These are phyloP conservation scores for Thera britannica DNA, from an alignment of 2,888 invertebrate species.

Conservation along the genomic window DNA sequence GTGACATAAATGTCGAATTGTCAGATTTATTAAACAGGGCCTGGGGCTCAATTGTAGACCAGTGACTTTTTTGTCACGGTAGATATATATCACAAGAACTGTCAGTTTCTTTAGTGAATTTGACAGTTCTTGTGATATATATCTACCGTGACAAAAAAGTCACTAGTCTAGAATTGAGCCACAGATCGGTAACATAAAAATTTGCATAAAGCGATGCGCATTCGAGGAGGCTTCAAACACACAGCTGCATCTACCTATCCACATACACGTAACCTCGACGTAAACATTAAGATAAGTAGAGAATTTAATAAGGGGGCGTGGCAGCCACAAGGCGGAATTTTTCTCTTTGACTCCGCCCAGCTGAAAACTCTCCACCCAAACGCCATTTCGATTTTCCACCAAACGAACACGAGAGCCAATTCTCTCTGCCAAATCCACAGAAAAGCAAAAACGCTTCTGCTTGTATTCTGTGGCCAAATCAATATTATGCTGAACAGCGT, in stretches of 20 bases:
- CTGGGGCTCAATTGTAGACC: too few relatives aligned
- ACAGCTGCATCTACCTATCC: not conserved
- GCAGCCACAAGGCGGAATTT: slow-evolving; percentile 76
- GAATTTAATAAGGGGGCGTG: slow-evolving; percentile 71
- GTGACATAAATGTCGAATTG: too few relatives aligned
- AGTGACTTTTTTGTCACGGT: too few relatives aligned
- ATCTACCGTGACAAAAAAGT: too few relatives aligned
- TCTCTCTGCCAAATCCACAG: slow-evolving; percentile 30
- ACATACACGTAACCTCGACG: slow-evolving; percentile 18
- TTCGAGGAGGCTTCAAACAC: not conserved
- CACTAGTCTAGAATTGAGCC: too few relatives aligned
- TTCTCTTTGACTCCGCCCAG: slow-evolving; percentile 78
- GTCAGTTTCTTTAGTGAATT: too few relatives aligned
- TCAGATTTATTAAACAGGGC: too few relatives aligned
- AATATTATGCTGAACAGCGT: too few relatives aligned
- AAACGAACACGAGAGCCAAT: slow-evolving; percentile 37
- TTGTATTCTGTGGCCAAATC: too few relatives aligned
- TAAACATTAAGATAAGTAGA: slow-evolving; percentile 58
- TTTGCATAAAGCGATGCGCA: not conserved
- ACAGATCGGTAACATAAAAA: not conserved
- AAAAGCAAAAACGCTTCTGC: too few relatives aligned
- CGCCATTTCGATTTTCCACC: slow-evolving; percentile 62
- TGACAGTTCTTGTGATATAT: too few relatives aligned
- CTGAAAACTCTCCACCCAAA: slow-evolving; percentile 71
- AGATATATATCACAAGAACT: too few relatives aligned